phyloP scores from a whole-genome alignment of 1,140 invertebrate genomes.

The Drosophila lacertosa region DNA sequence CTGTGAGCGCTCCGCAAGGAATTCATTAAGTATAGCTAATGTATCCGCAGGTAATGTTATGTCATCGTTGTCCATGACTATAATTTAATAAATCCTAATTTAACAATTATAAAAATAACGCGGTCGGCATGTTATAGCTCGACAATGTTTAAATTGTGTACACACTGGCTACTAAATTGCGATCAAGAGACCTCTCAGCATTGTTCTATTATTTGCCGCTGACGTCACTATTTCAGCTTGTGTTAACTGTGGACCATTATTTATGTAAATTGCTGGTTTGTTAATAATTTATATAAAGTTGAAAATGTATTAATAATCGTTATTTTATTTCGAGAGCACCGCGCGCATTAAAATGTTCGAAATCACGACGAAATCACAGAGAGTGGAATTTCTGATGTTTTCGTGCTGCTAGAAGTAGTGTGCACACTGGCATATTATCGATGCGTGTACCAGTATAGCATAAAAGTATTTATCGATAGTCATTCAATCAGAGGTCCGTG shows the following conservation, averaged over 20 bases:
- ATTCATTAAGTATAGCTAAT: slow-evolving; percentile 91
- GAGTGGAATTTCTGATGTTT: too few species aligned
- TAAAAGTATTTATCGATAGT: slow-evolving; percentile 21
- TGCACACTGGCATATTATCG: slow-evolving; percentile 10
- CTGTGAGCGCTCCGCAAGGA: slow-evolving; percentile 90
- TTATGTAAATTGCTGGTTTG: too few species aligned
- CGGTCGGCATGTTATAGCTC: background rate
- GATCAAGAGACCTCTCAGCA: too few species aligned
- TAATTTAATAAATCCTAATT: background rate
- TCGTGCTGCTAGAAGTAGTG: background rate
- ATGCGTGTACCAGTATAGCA: background rate
- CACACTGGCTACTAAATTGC: slow-evolving; percentile 16
- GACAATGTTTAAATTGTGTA: slow-evolving; percentile 8
- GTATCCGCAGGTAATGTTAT: slow-evolving; percentile 89
- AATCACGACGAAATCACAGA: too few species aligned
- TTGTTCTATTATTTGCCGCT: too few species aligned
- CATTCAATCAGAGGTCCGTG: slow-evolving; percentile 25
- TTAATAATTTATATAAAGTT: too few species aligned
- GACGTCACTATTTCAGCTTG: too few species aligned
- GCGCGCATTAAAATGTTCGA: too few species aligned
- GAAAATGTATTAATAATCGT: too few species aligned
- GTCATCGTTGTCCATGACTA: slow-evolving; percentile 86
- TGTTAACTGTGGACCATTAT: too few species aligned
- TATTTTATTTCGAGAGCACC: too few species aligned
- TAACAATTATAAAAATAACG: background rate